Evolutionary conservation across 2,113 vertebrate species (phyloP), one percentile per base, ranked within the genome.

Genomic region (Lepus americanus): DNA sequence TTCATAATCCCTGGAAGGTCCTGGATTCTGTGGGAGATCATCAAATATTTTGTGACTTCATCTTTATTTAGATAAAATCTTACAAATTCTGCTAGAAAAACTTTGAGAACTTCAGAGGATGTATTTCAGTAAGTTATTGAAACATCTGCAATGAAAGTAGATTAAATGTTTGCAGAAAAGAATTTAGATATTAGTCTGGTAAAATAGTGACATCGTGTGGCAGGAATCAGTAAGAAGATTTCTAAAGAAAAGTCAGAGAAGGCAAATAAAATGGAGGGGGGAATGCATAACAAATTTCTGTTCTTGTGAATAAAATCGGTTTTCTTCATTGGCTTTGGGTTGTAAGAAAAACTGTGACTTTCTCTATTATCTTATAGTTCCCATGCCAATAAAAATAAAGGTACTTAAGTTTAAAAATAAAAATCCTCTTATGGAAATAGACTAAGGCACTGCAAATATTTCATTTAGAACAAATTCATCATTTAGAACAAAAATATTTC

Each of bases 191-290:
- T 72, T 96, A 97, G 78, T 0, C 13, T 97, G 97, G 97, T 98
- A 70, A 97, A 97, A 98, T 90, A 98, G n/a, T 97, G 98, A 97
- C 98, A 98, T 97, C 98, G 98, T 96, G 98, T 98, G 98, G 98
- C 85, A 25, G 9, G 9, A 67, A 12, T 2, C 29, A 67, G 95
- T 51, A 97, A 90, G 67, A 90, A 73, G 95, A 86, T 22, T 3
- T 33, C 27, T 11, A 14, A 20, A 74, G 36, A 88, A 76, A 84
- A 72, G 39, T 69, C 16, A 20, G 0, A 23, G 5, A 87, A 72
- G 29, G 6, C n/a, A 92, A 81, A 17, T 59, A 78, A 67, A 90
- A 89, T 19, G 7, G 9, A 74, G 9, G 33, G 6, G 0, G 0
- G 5, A 69, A 12, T 27, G 55, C 49, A 73, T 61, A 80, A 70